Conservation (phyloP, 2,888 invertebrate genomes). For the Tachina fera region DNA sequence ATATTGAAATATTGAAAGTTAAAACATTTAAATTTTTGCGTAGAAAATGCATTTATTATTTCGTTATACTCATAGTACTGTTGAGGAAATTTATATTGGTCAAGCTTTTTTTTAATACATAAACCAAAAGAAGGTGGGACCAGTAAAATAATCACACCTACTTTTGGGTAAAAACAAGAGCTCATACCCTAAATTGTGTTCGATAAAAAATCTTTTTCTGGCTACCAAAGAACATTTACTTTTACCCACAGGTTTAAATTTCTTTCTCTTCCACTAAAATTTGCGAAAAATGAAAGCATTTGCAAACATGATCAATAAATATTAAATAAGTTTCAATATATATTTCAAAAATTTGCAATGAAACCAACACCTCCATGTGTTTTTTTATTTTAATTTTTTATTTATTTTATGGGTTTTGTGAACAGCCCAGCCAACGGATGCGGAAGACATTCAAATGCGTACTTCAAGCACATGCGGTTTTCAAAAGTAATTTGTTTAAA, state of each 20-base stretch:
- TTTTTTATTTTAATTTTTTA: not conserved
- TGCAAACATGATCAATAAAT: not conserved
- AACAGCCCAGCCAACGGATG: constrained; percentile 33
- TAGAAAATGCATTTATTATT: no score
- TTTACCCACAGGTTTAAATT: not conserved
- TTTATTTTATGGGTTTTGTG: not conserved
- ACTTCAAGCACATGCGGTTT: constrained; percentile 15
- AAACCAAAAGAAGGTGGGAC: not conserved
- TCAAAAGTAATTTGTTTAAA: constrained; percentile 2
- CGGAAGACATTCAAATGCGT: constrained; percentile 36
- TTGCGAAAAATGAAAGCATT: constrained; percentile 29
- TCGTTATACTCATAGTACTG: no score
- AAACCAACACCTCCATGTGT: not conserved
- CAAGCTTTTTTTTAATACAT: not conserved
- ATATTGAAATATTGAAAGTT: no score
- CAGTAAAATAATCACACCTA: no score
- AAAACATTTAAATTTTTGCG: no score
- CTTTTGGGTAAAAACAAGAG: no score
- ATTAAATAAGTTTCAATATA: constrained; percentile 12
- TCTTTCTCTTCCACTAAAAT: not conserved
- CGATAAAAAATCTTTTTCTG: not conserved
- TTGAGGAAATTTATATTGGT: no score
- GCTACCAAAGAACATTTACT: constrained; percentile 13
- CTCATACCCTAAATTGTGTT: no score
- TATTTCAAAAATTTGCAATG: not conserved